Conservation (phyloP, 92 coral and sea anemone species). For the Epizoanthus illoricatus region DNA sequence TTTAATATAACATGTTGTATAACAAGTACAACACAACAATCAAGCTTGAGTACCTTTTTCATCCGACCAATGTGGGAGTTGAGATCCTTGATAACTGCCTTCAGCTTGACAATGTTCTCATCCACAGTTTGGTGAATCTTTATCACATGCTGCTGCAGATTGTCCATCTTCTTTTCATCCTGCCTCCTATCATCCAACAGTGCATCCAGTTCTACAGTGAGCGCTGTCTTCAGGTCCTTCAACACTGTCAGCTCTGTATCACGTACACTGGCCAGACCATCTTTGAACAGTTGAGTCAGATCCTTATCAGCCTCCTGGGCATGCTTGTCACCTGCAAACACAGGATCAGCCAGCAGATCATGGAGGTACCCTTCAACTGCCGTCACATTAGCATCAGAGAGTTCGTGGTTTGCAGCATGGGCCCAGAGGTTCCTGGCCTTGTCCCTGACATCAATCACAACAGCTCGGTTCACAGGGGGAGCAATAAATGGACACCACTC, state of each 20-base stretch:
- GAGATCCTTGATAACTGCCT: too few species aligned
- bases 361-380: too few species aligned
- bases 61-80: too few species aligned
- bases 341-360: constrained; percentile 5
- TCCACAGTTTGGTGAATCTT: not conserved
- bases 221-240: not conserved
- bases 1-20: too few species aligned
- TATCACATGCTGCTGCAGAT: not conserved
- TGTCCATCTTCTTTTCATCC: not conserved
- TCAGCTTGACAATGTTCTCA: not conserved
- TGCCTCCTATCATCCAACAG: constrained; percentile 5
- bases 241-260: too few species aligned
- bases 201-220: constrained; percentile 9
- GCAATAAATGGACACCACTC: too few species aligned
- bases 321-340: not conserved
- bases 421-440: too few species aligned
- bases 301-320: not conserved
- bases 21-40: too few species aligned
- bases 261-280: not conserved
- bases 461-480: constrained; percentile 10
- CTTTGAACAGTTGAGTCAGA: not conserved
- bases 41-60: too few species aligned
- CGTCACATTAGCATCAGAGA: too few species aligned
- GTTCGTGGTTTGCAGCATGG: too few species aligned
- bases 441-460: not conserved